Conservation (phyloP, 2,113 vertebrate genomes). For the Odobenus rosmarus region DNA sequence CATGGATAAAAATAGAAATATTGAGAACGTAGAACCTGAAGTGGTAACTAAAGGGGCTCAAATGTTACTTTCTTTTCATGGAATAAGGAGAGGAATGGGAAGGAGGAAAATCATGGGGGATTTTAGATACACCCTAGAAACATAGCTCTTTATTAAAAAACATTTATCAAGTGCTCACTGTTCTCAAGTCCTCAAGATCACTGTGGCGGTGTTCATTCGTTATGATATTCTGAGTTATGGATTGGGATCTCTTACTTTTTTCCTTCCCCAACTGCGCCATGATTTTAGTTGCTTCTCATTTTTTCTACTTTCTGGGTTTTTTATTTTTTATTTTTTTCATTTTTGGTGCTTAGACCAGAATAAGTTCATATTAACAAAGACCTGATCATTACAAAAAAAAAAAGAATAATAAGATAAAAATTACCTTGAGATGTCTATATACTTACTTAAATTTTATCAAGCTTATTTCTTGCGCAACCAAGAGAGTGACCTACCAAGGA, state of each 20-base stretch:
- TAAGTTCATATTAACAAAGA: background rate
- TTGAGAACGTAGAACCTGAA: background rate
- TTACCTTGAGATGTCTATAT: background rate
- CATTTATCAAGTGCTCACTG: background rate
- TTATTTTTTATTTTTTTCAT: background rate
- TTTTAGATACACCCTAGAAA: background rate
- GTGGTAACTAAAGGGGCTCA: background rate
- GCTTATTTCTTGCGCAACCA: constrained; percentile 10
- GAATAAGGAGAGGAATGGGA: background rate
- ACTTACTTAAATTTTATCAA: background rate
- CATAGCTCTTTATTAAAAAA: background rate
- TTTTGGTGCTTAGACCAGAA: background rate
- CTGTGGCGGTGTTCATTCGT: background rate
- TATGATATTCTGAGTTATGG: background rate
- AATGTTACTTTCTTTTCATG: background rate
- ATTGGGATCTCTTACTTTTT: background rate
- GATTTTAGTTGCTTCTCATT: background rate
- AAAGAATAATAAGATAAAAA: background rate
- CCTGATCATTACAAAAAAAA: background rate
- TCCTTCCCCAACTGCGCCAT: background rate
- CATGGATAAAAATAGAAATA: background rate
- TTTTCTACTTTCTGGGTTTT: background rate
- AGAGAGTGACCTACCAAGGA: background rate
- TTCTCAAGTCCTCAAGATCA: background rate
- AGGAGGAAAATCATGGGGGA: background rate